Conservation (phyloP, 1,140 invertebrate genomes). For the Rhizoglyphus robini region DNA sequence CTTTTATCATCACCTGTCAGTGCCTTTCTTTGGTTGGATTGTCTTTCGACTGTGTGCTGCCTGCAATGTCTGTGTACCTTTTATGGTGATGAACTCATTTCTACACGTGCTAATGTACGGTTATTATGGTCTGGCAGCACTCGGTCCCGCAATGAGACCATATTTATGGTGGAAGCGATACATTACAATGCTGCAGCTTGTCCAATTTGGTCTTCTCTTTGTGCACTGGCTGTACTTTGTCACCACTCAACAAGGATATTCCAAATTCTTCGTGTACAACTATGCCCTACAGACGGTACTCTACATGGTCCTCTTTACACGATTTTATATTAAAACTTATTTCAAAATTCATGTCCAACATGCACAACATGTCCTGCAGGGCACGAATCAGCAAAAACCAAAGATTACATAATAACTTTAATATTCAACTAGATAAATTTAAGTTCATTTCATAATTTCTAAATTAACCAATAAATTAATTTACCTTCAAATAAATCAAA, state of each 20-base stretch:
- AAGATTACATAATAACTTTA: too few relatives aligned
- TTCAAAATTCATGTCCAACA: too few relatives aligned
- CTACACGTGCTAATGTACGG: conserved; percentile 47
- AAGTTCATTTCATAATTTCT: too few relatives aligned
- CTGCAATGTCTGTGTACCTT: conserved; percentile 43
- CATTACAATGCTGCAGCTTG: conserved; percentile 32
- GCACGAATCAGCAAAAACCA: too few relatives aligned
- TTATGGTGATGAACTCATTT: conserved; percentile 42
- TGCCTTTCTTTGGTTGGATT: conserved; percentile 14
- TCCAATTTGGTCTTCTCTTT: conserved; percentile 26
- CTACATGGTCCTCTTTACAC: background rate
- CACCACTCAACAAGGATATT: background rate
- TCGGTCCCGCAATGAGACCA: conserved; percentile 35
- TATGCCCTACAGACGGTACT: background rate
- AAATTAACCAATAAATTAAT: too few relatives aligned
- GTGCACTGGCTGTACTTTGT: background rate
- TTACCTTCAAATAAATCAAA: too few relatives aligned
- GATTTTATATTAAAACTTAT: background rate
- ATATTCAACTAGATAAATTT: too few relatives aligned
- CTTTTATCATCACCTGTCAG: conserved; percentile 69
- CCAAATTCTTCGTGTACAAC: background rate
- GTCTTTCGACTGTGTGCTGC: conserved; percentile 26
- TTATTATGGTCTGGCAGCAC: conserved; percentile 53
- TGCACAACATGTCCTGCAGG: too few relatives aligned
- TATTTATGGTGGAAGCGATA: conserved; percentile 39